A percentile compares a stretch with the other conserved stretches of the same genome.
Evolutionary conservation across 2,888 invertebrate genomes (phyloP).

Genomic region (Caenorhabditis sp.): DNA sequence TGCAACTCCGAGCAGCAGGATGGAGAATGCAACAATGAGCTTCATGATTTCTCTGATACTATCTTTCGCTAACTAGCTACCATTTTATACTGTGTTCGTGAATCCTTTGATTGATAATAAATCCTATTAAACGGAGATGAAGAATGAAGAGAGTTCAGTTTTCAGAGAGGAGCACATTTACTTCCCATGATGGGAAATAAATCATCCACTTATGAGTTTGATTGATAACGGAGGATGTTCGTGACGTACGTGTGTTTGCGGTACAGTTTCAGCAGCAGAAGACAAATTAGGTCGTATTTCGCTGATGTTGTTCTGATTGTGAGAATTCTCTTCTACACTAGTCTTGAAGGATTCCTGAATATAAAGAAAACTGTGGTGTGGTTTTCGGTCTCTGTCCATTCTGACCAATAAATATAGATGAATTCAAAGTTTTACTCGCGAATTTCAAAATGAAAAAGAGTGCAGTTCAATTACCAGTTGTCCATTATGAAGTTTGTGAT

Average conservation of each 20-base stretch:
- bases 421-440: too few relatives aligned
- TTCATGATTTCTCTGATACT: background rate
- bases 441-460: too few relatives aligned
- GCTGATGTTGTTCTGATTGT: too few relatives aligned
- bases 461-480: too few relatives aligned
- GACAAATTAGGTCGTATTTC: too few relatives aligned
- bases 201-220: background rate
- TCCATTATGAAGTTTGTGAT: too few relatives aligned
- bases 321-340: too few relatives aligned
- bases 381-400: too few relatives aligned
- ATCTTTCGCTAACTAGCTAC: background rate
- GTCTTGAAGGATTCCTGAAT: too few relatives aligned
- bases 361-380: too few relatives aligned
- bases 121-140: background rate
- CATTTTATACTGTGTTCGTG: background rate
- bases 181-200: slow-evolving; percentile 5
- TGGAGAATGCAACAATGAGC: background rate
- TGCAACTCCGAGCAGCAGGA: background rate
- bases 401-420: too few relatives aligned
- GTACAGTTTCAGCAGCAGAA: background rate
- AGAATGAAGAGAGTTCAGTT: background rate
- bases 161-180: background rate
- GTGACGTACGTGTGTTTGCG: background rate
- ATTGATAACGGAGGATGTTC: background rate
- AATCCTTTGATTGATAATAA: background rate